Percentiles rank a stretch among this genome's conserved stretches.
Conservation (phyloP, 2,797 vertebrate species). For the Denticeps clupeoides region DNA sequence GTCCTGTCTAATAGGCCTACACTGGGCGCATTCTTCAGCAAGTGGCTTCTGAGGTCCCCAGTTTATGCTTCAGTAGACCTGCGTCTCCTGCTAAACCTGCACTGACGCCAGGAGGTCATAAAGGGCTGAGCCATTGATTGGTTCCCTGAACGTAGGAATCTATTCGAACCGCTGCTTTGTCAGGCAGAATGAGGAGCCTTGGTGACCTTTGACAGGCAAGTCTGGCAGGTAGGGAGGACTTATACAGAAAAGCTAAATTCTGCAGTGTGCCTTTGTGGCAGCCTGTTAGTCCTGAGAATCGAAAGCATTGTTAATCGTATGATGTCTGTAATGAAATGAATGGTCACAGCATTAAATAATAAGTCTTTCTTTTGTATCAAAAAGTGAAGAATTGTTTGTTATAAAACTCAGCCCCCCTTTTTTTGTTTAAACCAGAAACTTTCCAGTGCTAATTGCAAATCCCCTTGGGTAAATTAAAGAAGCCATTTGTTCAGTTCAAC, state of each 20-base stretch:
- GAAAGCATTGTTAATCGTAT: no score
- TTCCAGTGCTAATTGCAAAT: constrained; percentile 15
- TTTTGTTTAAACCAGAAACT: neutral
- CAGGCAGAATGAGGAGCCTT: neutral
- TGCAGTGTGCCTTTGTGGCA: no score
- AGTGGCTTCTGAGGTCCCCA: no score
- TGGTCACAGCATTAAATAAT: no score
- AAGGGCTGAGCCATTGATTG: neutral
- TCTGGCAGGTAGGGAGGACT: neutral
- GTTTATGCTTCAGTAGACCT: no score
- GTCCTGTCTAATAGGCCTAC: no score
- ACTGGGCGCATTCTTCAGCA: no score
- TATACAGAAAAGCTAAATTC: neutral
- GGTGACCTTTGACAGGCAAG: neutral
- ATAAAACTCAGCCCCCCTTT: neutral
- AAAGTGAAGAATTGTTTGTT: no score
- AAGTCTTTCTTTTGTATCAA: neutral
- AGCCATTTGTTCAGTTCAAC: constrained; percentile 19
- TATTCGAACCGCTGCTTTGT: neutral
- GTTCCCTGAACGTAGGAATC: neutral
- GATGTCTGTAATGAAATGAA: no score
- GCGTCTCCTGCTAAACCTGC: no score
- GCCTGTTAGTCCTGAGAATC: no score
- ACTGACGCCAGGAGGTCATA: neutral
- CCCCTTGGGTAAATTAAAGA: constrained; percentile 16